Evolutionary conservation across 2,888 invertebrate species (phyloP), one percentile per base, ranked within the genome.

Genomic region (Balanococcus diminutus): DNA sequence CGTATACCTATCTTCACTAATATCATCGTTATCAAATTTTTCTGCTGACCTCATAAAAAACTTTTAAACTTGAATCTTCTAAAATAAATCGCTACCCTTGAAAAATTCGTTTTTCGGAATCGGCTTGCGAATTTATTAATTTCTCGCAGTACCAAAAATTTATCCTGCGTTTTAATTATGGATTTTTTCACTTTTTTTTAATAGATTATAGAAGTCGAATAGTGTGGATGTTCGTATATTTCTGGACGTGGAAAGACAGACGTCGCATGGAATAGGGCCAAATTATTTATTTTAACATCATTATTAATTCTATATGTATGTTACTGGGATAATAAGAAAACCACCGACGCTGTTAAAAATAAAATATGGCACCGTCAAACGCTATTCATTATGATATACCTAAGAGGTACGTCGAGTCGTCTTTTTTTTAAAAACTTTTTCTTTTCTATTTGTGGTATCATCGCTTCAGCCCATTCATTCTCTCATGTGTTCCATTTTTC

Each of bases 241-340:
- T 82, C 82, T 82, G 82, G 28, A 51, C 51, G 51, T 82, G 28
- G 82, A 82, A 82, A 51, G 51, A 31, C 82, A 51, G 51, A 82
- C 51, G 51, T 51, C 22, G 31, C 31, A 42, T 82, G 82, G 82
- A 82, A 82, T 22, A 19, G 14, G 82, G 82, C 82, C 82, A 82
- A 82, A 51, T 82, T 82, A 82, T 42, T 22, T 82, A 82, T 82
- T 82, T 42, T 82, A 82, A 46, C 51, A 46, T 51, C 42, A 82
- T 51, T 82, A 82, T 82, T 46, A 82, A 82, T 82, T 82, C 82
- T 82, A 82, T 81, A 81, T 82, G 82, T 82, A 51, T 82, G 82
- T 46, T 82, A 46, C 82, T 82, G 51, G 82, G 82, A 31, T 82
- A 51, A 82, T 82, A 51, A 51, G 82, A 82, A 82, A 82, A 46